phyloP scores from a whole-genome alignment of 23 tunicate species.

The Trididemnum nubilum region DNA sequence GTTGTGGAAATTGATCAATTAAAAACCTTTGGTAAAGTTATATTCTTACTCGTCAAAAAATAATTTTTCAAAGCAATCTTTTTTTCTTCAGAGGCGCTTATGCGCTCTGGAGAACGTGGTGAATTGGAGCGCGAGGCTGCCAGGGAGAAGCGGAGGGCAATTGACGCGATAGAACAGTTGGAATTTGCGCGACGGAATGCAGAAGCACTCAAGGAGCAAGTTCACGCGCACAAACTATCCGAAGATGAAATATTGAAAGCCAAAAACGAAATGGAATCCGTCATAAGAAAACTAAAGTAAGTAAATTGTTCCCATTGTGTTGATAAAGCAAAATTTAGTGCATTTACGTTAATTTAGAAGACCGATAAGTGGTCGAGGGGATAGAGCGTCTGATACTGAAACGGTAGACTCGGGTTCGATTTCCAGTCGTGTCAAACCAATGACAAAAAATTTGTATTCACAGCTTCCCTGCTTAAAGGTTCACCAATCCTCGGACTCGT shows the following conservation, averaged over 20 bases:
- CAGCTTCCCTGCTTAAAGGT: background rate
- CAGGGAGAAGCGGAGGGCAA: conserved; percentile 60
- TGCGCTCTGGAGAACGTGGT: conserved; percentile 57
- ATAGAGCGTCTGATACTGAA: background rate
- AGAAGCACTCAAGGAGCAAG: conserved; percentile 46
- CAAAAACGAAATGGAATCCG: conserved; percentile 38
- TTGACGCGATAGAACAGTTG: conserved; percentile 58
- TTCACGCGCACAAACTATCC: conserved; percentile 34
- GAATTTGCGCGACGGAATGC: conserved; percentile 35
- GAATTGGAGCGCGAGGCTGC: conserved; percentile 57
- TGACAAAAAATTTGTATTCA: background rate
- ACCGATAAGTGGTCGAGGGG: background rate
- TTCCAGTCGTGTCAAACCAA: background rate
- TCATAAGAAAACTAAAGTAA: conserved; percentile 62
- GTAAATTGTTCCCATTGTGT: background rate
- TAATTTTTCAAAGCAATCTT: too few relatives aligned
- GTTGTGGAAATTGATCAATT: too few relatives aligned
- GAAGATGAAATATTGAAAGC: conserved; percentile 33
- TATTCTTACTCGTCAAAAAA: too few relatives aligned
- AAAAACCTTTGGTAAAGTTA: too few relatives aligned
- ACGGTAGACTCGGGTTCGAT: background rate
- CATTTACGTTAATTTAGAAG: too few relatives aligned
- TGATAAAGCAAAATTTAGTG: too few relatives aligned
- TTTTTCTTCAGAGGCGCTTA: conserved; percentile 31
- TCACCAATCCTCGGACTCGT: background rate